These are phyloP conservation scores for Xanthia icteritia DNA, from an alignment of 2,888 invertebrate species.

Conservation along the genomic window DNA sequence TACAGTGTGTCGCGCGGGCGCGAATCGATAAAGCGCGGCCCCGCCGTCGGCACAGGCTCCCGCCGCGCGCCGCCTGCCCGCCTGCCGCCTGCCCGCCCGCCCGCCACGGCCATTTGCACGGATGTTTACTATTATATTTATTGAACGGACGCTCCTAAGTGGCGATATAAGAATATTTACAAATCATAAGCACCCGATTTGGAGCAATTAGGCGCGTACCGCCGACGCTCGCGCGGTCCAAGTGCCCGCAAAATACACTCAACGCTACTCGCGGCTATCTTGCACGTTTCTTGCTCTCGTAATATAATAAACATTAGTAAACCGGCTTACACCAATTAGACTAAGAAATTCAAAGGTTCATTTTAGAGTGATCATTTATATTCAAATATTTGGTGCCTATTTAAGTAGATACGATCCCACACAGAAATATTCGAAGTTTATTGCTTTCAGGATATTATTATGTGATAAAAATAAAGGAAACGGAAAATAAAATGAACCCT, in stretches of 20 bases:
- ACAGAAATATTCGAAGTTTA: conserved; percentile 25
- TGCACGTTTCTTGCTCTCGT: conserved; percentile 22
- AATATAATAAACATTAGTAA: conserved; percentile 51
- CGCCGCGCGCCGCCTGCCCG: conserved; percentile 75
- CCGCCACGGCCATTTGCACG: conserved; percentile 90
- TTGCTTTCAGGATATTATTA: conserved; percentile 50
- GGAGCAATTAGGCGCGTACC: conserved; percentile 76
- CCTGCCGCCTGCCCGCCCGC: conserved; percentile 70
- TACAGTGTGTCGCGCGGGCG: conserved; percentile 90
- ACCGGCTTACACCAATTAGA: conserved; percentile 56
- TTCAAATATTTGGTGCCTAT: conserved; percentile 9
- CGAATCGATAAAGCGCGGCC: conserved; percentile 86
- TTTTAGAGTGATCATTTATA: conserved; percentile 44
- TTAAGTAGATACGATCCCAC: conserved; percentile 12
- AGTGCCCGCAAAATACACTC: conserved; percentile 63
- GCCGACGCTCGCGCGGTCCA: conserved; percentile 52
- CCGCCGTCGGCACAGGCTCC: conserved; percentile 74
- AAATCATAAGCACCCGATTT: conserved; percentile 80
- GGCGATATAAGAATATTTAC: conserved; percentile 87
- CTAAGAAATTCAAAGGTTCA: conserved; percentile 50
- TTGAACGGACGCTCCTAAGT: conserved; percentile 88
- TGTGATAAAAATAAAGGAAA: conserved; percentile 51
- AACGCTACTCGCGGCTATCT: conserved; percentile 25
- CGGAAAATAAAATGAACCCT: conserved; percentile 38
- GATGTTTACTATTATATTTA: conserved; percentile 91